phyloP scores from a whole-genome alignment of 1,140 invertebrate genomes.

The Drosophila obscura region DNA sequence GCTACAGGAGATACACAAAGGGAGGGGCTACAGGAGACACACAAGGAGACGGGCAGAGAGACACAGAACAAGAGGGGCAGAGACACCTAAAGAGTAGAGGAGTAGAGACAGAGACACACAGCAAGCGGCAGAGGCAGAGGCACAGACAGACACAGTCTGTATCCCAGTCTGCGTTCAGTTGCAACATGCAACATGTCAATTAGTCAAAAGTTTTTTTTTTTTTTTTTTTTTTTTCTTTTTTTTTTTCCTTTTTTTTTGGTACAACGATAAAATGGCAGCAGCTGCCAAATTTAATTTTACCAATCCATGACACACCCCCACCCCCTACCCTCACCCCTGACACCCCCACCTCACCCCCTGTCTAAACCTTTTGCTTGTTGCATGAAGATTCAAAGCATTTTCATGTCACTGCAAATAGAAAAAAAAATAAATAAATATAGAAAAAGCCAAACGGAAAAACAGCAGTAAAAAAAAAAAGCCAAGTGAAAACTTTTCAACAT shows the following conservation, averaged over 20 bases:
- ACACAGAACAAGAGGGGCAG: no score
- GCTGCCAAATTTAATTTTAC: conserved; percentile 77
- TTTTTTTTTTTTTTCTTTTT: no score
- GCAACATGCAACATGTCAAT: conserved; percentile 74
- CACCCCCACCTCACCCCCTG: background rate
- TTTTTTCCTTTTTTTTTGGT: background rate
- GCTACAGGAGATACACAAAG: no score
- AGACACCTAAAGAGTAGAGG: background rate
- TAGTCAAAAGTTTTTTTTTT: conserved; percentile 44
- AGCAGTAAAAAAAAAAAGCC: conserved; percentile 46
- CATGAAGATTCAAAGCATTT: conserved; percentile 78
- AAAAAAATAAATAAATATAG: background rate
- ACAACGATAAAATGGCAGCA: conserved; percentile 62
- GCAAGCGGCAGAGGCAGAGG: no score
- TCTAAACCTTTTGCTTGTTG: conserved; percentile 41
- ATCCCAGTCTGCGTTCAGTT: background rate
- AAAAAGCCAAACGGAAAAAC: conserved; percentile 5
- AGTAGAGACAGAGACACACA: no score
- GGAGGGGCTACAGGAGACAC: background rate
- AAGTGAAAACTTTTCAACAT: conserved; percentile 79
- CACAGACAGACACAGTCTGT: no score
- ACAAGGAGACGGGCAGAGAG: background rate
- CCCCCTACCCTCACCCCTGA: background rate
- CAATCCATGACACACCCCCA: conserved; percentile 9
- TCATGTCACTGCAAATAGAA: conserved; percentile 53